Evolutionary conservation across 1,140 invertebrate species (phyloP).

Genomic region (Andricus grossulariae): DNA sequence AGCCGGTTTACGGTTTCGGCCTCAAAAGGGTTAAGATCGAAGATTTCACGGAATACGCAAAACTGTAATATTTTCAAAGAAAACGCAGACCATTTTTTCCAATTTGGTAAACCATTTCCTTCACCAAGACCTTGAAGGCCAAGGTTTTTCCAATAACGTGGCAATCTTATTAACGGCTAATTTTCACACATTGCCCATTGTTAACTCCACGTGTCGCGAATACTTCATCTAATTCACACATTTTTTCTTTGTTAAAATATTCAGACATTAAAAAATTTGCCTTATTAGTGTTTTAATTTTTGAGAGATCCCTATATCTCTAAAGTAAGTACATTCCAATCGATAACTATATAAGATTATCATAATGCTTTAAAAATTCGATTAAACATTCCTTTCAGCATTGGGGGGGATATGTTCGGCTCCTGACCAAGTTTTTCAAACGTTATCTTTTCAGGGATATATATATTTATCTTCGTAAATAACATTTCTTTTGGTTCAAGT

Average conservation of each 20-base stretch:
- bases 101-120: not conserved
- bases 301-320: conserved; percentile 27
- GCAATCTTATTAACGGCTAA: conserved; percentile 45
- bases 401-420: no score
- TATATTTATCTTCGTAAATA: no score
- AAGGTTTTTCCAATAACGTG: conserved; percentile 48
- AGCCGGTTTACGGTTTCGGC: no score
- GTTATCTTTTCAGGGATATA: no score
- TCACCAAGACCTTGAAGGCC: conserved; percentile 49
- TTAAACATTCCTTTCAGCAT: not conserved
- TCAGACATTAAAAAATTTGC: not conserved
- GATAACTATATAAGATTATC: not conserved
- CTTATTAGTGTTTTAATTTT: conserved; percentile 34
- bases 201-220: conserved; percentile 37
- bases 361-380: conserved; percentile 36
- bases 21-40: no score
- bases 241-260: conserved; percentile 40
- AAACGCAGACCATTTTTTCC: no score
- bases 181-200: conserved; percentile 57
- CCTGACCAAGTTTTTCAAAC: no score
- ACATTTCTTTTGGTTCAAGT: no score
- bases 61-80: no score
- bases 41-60: no score
- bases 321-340: conserved; percentile 37
- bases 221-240: conserved; percentile 37